Percentiles rank a stretch among this genome's conserved stretches.
Conservation (phyloP, 2,113 vertebrate species). For the Nothobranchius furzeri region DNA sequence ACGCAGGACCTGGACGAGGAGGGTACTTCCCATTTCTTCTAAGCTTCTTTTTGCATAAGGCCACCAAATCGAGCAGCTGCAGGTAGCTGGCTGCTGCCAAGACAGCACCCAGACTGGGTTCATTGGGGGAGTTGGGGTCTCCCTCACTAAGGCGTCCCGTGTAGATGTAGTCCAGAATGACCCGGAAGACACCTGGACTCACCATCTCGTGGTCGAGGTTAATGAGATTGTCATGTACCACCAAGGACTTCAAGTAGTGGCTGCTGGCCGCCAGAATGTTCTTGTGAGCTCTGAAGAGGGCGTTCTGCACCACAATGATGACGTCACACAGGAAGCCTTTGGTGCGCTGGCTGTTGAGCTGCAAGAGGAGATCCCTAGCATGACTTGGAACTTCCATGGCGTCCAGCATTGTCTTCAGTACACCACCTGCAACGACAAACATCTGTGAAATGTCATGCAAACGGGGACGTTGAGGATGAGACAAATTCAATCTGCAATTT, state of each 20-base stretch:
- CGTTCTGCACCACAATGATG: conserved; percentile 99
- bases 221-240: conserved; percentile 99
- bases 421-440: conserved; percentile 82
- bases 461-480: conserved; percentile 9
- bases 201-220: conserved; percentile 99
- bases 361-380: conserved; percentile 97
- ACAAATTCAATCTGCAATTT: neutral
- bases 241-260: conserved; percentile 98
- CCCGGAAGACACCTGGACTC: conserved; percentile 96
- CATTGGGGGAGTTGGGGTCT: conserved; percentile 82
- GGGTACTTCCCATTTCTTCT: conserved; percentile 93
- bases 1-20: conserved; percentile 84
- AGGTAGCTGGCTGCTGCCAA: conserved; percentile 96
- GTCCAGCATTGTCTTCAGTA: conserved; percentile 95
- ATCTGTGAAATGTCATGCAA: conserved; percentile 57
- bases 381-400: conserved; percentile 97
- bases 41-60: conserved; percentile 95
- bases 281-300: conserved; percentile 98
- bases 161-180: conserved; percentile 99
- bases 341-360: conserved; percentile 98
- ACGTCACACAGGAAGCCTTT: conserved; percentile 99
- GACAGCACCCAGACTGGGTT: conserved; percentile 89
- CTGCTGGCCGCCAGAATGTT: conserved; percentile 99
- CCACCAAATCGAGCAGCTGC: conserved; percentile 95
- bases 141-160: conserved; percentile 91